Conservation (phyloP, 2,113 vertebrate species). For the Pholis gunnellus region DNA sequence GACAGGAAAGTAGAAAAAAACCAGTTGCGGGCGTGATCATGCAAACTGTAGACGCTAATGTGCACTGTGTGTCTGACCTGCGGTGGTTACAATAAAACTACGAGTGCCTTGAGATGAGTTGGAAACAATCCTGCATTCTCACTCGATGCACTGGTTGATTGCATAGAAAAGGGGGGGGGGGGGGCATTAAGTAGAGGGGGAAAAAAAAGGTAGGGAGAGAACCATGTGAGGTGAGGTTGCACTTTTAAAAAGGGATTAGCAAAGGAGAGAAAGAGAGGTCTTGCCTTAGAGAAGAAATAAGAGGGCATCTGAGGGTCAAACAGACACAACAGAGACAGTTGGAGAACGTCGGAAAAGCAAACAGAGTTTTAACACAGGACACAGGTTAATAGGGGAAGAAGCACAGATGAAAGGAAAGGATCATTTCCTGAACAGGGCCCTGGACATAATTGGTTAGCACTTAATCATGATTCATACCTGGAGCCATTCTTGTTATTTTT, state of each 20-base stretch:
- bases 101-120: constrained; percentile 57
- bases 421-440: constrained; percentile 60
- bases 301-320: constrained; percentile 85
- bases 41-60: constrained; percentile 65
- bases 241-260: constrained; percentile 74
- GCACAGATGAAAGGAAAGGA: constrained; percentile 72
- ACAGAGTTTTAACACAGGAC: constrained; percentile 74
- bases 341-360: constrained; percentile 71
- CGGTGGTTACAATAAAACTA: constrained; percentile 52
- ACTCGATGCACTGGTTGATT: constrained; percentile 47
- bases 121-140: constrained; percentile 63
- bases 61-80: constrained; percentile 61
- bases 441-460: constrained; percentile 67
- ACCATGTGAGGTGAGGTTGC: constrained; percentile 69
- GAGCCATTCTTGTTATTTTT: constrained; percentile 66
- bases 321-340: constrained; percentile 83
- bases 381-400: constrained; percentile 75
- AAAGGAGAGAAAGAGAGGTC: constrained; percentile 82
- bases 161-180: constrained; percentile 10
- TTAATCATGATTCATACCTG: constrained; percentile 71
- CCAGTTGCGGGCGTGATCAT: constrained; percentile 61
- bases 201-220: constrained; percentile 49
- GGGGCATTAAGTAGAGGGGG: constrained; percentile 34
- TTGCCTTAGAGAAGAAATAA: constrained; percentile 88
- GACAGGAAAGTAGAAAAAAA: constrained; percentile 31